Base-by-base conservation (phyloP, 2,797 vertebrate species). In the Pampus argenteus region DNA sequence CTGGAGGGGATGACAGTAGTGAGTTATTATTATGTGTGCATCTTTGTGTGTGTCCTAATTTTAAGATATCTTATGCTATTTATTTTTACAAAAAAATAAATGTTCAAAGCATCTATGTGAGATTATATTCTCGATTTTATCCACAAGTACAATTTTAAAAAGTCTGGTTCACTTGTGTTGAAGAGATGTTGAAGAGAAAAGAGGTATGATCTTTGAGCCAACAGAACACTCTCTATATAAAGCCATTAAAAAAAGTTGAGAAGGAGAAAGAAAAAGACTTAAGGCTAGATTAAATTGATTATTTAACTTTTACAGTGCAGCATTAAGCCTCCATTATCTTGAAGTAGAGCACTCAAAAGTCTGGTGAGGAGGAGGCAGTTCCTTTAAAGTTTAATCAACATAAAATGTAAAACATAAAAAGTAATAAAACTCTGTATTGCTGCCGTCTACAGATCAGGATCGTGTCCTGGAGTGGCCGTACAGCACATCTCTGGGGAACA, bases 381-480 rank as follows among this genome's bases (percentile, higher is more conserved):
- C 11, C 14, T 71, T 81, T 55, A 65, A 76, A 74, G 36, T 74
- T 36, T 28, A 36, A 70, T 68, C 25, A 36, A 34, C 54, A 54
- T 67, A 0, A 75, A 82, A 71, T 75, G 66, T 75, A 68, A 62
- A 83, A 68, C 29, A 7, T 31, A 51, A 18, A 9, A 81, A 65
- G 44, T 79, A 42, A 80, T 66, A 20, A 81, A 29, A 51, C 23
- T 18, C 28, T 59, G 44, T 42, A 1, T 74, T 56, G 6, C 25
- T 80, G 47, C 62, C 44, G 5, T 57, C 74, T 92, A 59, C 87
- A 99, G 98, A 95, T 89, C 91, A 91, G 81, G 97, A 98, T 87
- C 94, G 95, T 83, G 93, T 93, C 66, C 95, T 97, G 71, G 97
- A 98, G 66, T 99, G 98, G 98, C 97, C 97, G 2, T 98, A 98